Base-by-base conservation (phyloP, 2,113 vertebrate species). In the Ophthalmolycus amberensis region DNA sequence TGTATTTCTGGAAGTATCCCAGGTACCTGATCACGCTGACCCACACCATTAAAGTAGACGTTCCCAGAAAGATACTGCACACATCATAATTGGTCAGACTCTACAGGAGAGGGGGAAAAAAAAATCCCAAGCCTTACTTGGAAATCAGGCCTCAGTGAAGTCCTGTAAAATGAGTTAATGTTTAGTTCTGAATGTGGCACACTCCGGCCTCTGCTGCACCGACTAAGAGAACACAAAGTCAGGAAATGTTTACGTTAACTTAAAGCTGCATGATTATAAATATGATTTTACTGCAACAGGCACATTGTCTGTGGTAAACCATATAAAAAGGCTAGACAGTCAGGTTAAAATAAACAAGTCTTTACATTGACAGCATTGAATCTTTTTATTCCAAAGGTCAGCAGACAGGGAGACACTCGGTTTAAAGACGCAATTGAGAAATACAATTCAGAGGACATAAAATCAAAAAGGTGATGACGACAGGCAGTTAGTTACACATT, bases 1-100 rank as follows among this genome's bases (percentile, higher is more conserved):
- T 99, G 70, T 99, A 99, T 38, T 97, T 97, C 91, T 99, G 97
- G 90, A 99, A 99, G 88, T 99, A 99, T 71, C 97, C 97, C 90
- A 99, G 92, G 86, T 99, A 99, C 94, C 97, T 93, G 91, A 99
- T 98, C 75, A 99, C 98, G 2, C 98, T 96, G 9, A 99, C 97
- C 98, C 98, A 99, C 77, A 97, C 97, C 79, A 99, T 80, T 16
- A 99, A 93, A 0, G 98, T 99, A 3, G 98, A 97, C 0, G 97
- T 99, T 65, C 98, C 98, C 60, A 99, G 95, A 74, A 99, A 96
- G 91, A 99, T 98, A 78, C 98, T 99, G 96, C 98, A 99, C 83
- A 99, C 94, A 4, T 99, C 97, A 0, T 99, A 99, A 84, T 95
- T 98, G 59, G 96, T 96, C 75, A 99, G 91, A 88, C 96, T 98